Evolutionary conservation across 1,140 invertebrate species (phyloP).

Genomic region (Lerema accius): DNA sequence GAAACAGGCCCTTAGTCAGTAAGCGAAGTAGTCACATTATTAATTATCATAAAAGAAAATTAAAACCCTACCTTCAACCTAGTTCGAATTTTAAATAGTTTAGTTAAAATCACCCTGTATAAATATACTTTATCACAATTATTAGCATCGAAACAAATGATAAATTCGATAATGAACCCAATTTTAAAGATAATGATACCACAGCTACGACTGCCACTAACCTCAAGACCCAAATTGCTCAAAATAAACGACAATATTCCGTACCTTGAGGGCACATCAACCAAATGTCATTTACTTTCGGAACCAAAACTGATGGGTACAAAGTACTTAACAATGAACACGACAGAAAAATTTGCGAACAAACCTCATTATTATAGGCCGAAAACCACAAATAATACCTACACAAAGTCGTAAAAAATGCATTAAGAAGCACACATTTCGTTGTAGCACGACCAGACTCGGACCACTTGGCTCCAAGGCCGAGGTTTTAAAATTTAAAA

Average conservation of each 20-base stretch:
- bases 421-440: conserved; percentile 44
- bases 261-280: conserved; percentile 48
- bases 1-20: too few species aligned
- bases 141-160: too few species aligned
- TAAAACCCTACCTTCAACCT: too few species aligned
- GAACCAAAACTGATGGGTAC: conserved; percentile 12
- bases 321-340: conserved; percentile 10
- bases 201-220: too few species aligned
- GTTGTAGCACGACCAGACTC: conserved; percentile 42
- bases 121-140: too few species aligned
- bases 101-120: too few species aligned
- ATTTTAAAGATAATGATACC: too few species aligned
- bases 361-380: conserved; percentile 30
- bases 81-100: too few species aligned
- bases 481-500: conserved; percentile 51
- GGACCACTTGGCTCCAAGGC: conserved; percentile 62
- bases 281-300: conserved; percentile 46
- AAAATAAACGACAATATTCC: conserved; percentile 34
- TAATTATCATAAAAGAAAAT: too few species aligned
- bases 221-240: too few species aligned
- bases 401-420: conserved; percentile 26
- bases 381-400: conserved; percentile 55
- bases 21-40: too few species aligned
- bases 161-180: too few species aligned
- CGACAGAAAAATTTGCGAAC: conserved; percentile 5